phyloP scores from a whole-genome alignment of 2,113 vertebrate genomes.

The Chlamydotis undulata region DNA sequence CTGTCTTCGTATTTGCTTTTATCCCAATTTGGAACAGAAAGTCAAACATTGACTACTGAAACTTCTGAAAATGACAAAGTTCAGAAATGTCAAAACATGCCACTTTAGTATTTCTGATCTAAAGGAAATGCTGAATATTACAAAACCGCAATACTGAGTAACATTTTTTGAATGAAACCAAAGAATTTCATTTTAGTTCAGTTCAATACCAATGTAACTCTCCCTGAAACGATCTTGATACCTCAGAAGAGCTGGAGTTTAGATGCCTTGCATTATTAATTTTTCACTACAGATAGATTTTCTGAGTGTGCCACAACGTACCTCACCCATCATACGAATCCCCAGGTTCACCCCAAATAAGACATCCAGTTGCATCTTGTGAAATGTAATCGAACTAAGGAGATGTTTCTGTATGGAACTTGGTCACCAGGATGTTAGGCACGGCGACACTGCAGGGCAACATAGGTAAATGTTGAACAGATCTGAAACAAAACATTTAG shows the following conservation, averaged over 20 bases:
- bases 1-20: slow-evolving; percentile 55
- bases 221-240: background rate
- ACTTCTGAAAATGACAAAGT: slow-evolving; percentile 54
- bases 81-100: slow-evolving; percentile 57
- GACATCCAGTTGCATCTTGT: background rate
- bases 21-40: slow-evolving; percentile 47
- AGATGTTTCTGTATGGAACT: background rate
- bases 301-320: background rate
- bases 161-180: slow-evolving; percentile 18
- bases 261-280: background rate
- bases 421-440: background rate
- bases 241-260: background rate
- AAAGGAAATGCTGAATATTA: slow-evolving; percentile 33
- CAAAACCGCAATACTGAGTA: slow-evolving; percentile 17
- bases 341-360: background rate
- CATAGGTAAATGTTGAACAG: background rate
- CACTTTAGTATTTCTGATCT: slow-evolving; percentile 45
- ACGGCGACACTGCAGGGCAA: background rate
- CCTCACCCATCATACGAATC: fast-evolving
- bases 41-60: slow-evolving; percentile 43
- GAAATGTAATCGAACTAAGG: background rate
- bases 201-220: background rate
- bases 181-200: slow-evolving; percentile 2
- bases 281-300: background rate
- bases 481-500: background rate